Percentiles rank a stretch among this genome's conserved stretches.
phyloP scores from a whole-genome alignment of 2,797 vertebrate species.

The Babyrousa celebensis region DNA sequence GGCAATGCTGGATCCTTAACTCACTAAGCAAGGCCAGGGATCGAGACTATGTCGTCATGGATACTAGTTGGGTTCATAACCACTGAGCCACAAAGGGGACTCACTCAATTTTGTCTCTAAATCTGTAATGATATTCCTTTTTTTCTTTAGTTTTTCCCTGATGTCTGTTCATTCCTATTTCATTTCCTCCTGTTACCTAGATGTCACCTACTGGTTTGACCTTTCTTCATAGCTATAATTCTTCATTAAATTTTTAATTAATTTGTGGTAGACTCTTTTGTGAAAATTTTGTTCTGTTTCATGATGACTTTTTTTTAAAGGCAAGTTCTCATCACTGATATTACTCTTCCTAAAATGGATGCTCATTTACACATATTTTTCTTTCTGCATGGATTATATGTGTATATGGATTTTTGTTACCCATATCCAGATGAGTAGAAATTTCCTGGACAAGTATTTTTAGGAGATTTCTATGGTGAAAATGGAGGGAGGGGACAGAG shows the following conservation, averaged over 20 bases:
- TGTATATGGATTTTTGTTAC: background rate
- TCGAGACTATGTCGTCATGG: no score
- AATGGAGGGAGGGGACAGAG: background rate
- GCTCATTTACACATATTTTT: background rate
- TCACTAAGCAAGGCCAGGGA: no score
- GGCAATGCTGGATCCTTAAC: no score
- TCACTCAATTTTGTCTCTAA: background rate
- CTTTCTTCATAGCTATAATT: slow-evolving; percentile 11
- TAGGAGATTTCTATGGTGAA: background rate
- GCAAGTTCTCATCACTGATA: background rate
- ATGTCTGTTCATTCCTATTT: background rate
- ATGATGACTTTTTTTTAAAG: background rate
- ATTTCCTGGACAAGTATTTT: background rate
- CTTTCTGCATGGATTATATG: background rate
- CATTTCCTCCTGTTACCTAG: slow-evolving; percentile 14
- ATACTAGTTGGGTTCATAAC: no score
- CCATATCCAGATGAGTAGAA: background rate
- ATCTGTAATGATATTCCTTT: background rate
- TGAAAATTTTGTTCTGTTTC: background rate
- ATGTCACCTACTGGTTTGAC: background rate
- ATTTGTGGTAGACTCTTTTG: background rate
- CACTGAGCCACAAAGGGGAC: no score
- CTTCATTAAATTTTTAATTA: background rate
- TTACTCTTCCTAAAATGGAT: background rate
- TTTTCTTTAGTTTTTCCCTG: background rate